Base-by-base conservation (phyloP, 2,797 vertebrate genomes). In the Danio tinwini region DNA sequence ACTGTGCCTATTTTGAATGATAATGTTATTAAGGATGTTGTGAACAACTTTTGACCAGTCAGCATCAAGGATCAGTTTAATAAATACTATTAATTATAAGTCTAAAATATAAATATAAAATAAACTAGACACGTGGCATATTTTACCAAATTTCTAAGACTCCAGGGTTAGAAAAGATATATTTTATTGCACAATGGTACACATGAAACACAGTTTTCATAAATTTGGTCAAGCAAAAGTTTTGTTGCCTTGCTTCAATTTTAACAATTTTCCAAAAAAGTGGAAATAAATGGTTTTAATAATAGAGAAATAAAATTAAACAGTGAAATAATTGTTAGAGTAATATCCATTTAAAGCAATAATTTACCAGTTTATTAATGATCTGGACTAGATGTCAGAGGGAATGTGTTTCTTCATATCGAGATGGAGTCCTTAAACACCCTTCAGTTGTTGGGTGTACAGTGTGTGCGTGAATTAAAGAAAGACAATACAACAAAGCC, bases 381-480 rank as follows among this genome's bases (percentile, higher is more conserved):
- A 49, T 50, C 14, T 49, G 3, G 1, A 29, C 29, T 29, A 59
- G 5, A 49, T 14, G 45, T 29, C 29, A 49, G 42, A 14, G 13
- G 13, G 6, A 73, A 73, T 16, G 39, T 55, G n/a, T 5, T 55
- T 69, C 5, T 39, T 55, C 4, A 70, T 19, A 14, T 55, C 14
- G 10, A 16, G 6, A 42, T 40, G 17, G 49, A 70, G 61, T 63
- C 5, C 5, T 37, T 63, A 63, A 0, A 81, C 14, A 44, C 74
- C 74, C 56, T 37, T 13, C 73, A 72, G 45, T 78, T 47, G 49
- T 56, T 70, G 63, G 47, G 82, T 5, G 45, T 71, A 68, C 50
- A 77, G 61, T 74, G 44, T 10, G 75, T 85, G 56, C 8, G 16
- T 67, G 76, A 72, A 78, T 65, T n/a, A n/a, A n/a, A n/a, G 76